Evolutionary conservation across 2,113 vertebrate species (phyloP), one percentile per base, ranked within the genome.

Genomic region (Otolemur garnettii): DNA sequence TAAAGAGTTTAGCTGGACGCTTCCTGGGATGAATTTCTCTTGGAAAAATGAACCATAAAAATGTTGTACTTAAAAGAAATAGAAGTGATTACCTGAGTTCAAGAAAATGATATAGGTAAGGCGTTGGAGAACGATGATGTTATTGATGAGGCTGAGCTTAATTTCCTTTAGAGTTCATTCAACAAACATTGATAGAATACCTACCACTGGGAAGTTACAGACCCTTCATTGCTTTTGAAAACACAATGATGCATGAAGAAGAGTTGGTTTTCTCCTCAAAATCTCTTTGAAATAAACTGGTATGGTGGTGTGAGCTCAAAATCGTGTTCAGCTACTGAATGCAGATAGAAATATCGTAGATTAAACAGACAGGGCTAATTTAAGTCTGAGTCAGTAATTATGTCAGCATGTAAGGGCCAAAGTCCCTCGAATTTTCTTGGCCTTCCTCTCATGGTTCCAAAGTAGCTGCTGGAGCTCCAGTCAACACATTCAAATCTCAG

Each of bases 401-500:
- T 42, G 71, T 89, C 24, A 89, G 62, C 18, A 38, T n/a, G 12
- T 75, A n/a, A 77, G 26, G 57, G 26, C 45, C 18, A 72, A 94
- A 38, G n/a, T 17, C 28, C 14, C 1, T 64, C 21, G 10, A 13
- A 28, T 85, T 90, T 71, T 85, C 90, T 83, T 59, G 10, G 38
- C 7, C 12, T 84, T 96, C 81, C 28, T 87, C 55, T 97, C 64
- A 78, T 50, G 77, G 38, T 33, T 45, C 50, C 81, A 45, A 91
- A 93, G 60, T 45, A 95, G 60, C 84, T 96, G 84, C 71, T 88
- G 15, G 30, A 86, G 68, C 42, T 94, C 77, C 55, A 85, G n/a
- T 71, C 33, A 55, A 88, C 35, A 85, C 30, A 87, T 71, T 87
- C 33, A 75, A 87, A 79, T 71, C 13, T 95, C 71, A 95, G 69